Evolutionary conservation across 2,888 invertebrate genomes (phyloP), one percentile per base, ranked within the genome.

Genomic region (Steromphala cineraria): DNA sequence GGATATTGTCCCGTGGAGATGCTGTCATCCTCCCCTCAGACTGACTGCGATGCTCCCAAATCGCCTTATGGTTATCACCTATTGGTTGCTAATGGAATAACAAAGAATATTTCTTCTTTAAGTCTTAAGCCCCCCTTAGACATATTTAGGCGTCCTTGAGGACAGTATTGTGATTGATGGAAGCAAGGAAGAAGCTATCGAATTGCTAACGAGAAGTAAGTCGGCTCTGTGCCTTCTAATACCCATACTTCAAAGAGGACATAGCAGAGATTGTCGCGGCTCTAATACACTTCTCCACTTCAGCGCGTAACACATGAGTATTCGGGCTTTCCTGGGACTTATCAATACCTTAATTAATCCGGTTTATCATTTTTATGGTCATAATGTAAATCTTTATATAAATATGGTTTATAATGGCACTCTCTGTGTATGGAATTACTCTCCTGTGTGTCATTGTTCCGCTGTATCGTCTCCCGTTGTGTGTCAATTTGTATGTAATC

Each of bases 41-140:
- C 46, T 13, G 46, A 46, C 46, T 46, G 46, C 1, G 46, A 46
- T 46, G 19, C 56, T 24, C 36, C 36, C 40, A 36, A 71, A 71
- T 31, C 71, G 19, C 19, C 71, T 71, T 71, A 71, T 19, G 3
- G 13, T 36, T 28, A 40, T 71, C 71, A 36, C 36, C 71, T 71
- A 71, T 71, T 71, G 31, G 71, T 28, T 71, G 71, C 71, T 71
- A 71, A 71, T 71, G 71, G 71, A 31, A 71, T 71, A 31, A 71
- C 71, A 71, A 71, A 71, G 36, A 36, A 36, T 71, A 36, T 71
- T 71, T 31, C 36, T 36, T 36, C 71, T 71, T 28, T 31, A 71
- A 71, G 71, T 46, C 36, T 71, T 36, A 71, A 71, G 28, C 36
- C 71, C 71, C 40, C 19, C 71, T 71, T 71, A 71, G 71, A 71